Conservation (phyloP, 1,140 invertebrate genomes). For the Rhagoletis pomonella region DNA sequence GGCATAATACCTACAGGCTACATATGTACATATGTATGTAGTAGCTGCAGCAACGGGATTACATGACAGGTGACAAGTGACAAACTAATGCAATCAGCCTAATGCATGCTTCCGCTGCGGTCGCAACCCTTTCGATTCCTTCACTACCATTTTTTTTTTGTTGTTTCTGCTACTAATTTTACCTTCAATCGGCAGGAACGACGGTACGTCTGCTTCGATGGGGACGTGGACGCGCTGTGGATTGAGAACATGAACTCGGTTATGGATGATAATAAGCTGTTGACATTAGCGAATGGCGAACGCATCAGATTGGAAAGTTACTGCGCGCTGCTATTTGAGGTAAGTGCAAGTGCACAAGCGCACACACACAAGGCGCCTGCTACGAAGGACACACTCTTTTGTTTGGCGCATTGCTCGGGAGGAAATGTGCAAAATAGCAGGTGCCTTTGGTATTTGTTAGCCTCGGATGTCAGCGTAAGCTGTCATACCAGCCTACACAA, state of each 20-base stretch:
- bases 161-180: background rate
- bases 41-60: background rate
- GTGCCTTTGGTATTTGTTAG: constrained; percentile 10
- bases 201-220: constrained; percentile 92
- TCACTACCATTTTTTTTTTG: background rate
- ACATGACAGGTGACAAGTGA: constrained; percentile 31
- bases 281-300: constrained; percentile 93
- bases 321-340: constrained; percentile 92
- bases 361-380: background rate
- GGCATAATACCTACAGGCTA: background rate
- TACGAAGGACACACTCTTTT: background rate
- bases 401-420: background rate
- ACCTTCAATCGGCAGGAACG: constrained; percentile 76
- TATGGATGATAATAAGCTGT: constrained; percentile 94
- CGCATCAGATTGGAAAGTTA: constrained; percentile 87
- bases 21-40: no score
- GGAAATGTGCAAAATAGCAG: background rate
- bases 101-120: constrained; percentile 50
- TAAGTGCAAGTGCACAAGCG: constrained; percentile 66
- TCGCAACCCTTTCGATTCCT: background rate
- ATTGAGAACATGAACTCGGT: constrained; percentile 98
- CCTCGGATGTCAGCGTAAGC: background rate
- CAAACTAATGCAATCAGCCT: constrained; percentile 57
- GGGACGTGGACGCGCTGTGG: constrained; percentile 94
- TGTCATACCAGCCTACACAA: background rate